Conservation (phyloP, 1,140 invertebrate genomes). For the Anoplolepis gracilipes region DNA sequence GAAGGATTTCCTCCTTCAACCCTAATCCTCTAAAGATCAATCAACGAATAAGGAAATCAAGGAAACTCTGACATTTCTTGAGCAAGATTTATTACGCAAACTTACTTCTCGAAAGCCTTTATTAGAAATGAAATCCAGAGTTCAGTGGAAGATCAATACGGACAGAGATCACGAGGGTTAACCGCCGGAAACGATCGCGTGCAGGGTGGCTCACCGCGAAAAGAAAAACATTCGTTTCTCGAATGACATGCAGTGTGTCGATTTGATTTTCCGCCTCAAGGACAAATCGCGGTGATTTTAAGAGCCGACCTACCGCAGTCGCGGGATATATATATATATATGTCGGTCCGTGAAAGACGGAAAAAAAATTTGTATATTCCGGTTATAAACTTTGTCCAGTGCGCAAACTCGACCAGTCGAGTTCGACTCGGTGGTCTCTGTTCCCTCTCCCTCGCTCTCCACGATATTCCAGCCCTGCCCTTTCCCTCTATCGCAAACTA, state of each 20-base stretch:
- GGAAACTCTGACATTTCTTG: neutral
- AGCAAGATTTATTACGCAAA: neutral
- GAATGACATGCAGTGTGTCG: neutral
- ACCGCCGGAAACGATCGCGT: neutral
- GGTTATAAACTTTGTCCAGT: constrained; percentile 66
- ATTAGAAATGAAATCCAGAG: constrained; percentile 22
- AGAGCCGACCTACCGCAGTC: constrained; percentile 61
- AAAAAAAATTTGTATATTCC: constrained; percentile 66
- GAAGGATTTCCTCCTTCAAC: neutral
- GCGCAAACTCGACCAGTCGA: constrained; percentile 74
- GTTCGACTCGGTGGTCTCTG: constrained; percentile 67
- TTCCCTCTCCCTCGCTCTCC: neutral
- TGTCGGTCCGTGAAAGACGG: constrained; percentile 44
- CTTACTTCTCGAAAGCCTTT: neutral
- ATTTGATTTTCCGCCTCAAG: constrained; percentile 44
- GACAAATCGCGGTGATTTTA: constrained; percentile 55
- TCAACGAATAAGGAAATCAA: constrained; percentile 22
- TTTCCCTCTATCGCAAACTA: neutral
- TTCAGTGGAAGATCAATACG: constrained; percentile 10
- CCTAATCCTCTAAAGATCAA: neutral
- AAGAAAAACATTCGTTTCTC: neutral
- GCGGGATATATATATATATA: neutral
- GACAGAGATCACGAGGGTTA: constrained; percentile 1
- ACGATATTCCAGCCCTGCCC: neutral
- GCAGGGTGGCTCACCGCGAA: neutral